A percentile compares a stretch with the other conserved stretches of the same genome.
These are phyloP conservation scores for Pecten maximus DNA, from an alignment of 2,888 invertebrate genomes.

Conservation along the genomic window DNA sequence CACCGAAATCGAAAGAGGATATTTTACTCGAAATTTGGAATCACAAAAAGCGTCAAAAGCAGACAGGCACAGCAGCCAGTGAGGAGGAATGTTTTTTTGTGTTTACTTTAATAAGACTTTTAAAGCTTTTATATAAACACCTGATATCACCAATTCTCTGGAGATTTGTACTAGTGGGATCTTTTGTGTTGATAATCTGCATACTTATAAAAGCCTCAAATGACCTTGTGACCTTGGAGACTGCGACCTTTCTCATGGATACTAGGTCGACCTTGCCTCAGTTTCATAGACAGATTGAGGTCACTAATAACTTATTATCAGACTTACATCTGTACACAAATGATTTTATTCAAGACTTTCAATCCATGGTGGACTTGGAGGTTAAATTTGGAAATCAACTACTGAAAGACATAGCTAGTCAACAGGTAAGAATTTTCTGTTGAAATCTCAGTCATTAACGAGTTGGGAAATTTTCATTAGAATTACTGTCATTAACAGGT, in stretches of 20 bases:
- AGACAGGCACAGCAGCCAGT: not conserved
- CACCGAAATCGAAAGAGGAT: slow-evolving; percentile 71
- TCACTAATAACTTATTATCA: slow-evolving; percentile 62
- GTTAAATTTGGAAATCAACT: slow-evolving; percentile 63
- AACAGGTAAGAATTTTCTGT: slow-evolving; percentile 64
- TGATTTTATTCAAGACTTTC: slow-evolving; percentile 65
- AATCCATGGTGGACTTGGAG: slow-evolving; percentile 63
- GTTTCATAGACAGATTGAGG: slow-evolving; percentile 61
- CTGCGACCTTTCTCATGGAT: slow-evolving; percentile 67
- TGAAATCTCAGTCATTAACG: not conserved
- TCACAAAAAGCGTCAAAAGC: slow-evolving; percentile 68
- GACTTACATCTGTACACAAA: slow-evolving; percentile 74
- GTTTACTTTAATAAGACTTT: slow-evolving; percentile 38
- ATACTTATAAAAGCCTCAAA: slow-evolving; percentile 65
- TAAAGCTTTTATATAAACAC: slow-evolving; percentile 59
- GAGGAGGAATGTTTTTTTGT: slow-evolving; percentile 5
- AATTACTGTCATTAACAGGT: no score
- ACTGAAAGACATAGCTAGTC: slow-evolving; percentile 62
- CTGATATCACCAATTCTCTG: slow-evolving; percentile 66
- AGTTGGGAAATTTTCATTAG: no score
- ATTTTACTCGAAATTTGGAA: slow-evolving; percentile 74
- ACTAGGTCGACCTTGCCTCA: slow-evolving; percentile 65
- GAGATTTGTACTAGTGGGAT: slow-evolving; percentile 67
- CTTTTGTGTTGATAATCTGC: slow-evolving; percentile 65
- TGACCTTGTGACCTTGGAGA: slow-evolving; percentile 68